phyloP scores from a whole-genome alignment of 2,113 vertebrate species.

The Thinocorus orbignyianus region DNA sequence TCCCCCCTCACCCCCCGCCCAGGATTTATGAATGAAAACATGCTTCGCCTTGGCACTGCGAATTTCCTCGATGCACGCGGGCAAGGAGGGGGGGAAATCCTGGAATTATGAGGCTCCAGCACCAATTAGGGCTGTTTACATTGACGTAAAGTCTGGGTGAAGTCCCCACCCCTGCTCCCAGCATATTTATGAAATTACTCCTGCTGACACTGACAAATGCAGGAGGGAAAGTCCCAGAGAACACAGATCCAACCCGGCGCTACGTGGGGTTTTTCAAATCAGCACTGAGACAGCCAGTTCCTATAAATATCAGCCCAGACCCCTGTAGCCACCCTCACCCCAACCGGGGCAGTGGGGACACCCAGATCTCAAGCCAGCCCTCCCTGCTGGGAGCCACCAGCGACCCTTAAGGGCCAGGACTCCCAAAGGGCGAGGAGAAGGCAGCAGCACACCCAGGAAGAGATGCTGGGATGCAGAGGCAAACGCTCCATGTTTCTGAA shows the following conservation, averaged over 20 bases:
- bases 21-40: conserved; percentile 77
- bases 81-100: conserved; percentile 61
- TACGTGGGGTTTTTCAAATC: not conserved
- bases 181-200: conserved; percentile 66
- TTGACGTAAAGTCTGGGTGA: conserved; percentile 85
- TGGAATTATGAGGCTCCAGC: conserved; percentile 92
- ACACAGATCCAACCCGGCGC: not conserved
- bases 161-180: conserved; percentile 67
- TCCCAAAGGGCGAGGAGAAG: not conserved
- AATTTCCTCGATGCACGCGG: conserved; percentile 79
- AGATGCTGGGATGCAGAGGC: accelerated
- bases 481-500: accelerated
- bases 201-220: conserved; percentile 69
- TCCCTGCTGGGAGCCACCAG: not conserved
- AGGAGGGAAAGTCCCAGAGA: not conserved
- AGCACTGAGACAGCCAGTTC: not conserved
- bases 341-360: not conserved
- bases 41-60: conserved; percentile 74
- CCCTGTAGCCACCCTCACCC: not conserved
- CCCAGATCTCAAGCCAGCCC: not conserved
- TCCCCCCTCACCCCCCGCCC: not conserved
- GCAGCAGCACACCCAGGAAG: not conserved
- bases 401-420: too few relatives aligned
- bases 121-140: conserved; percentile 92
- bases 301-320: not conserved